Evolutionary conservation across 2,113 vertebrate species (phyloP).

Genomic region (Circaetus gallicus): DNA sequence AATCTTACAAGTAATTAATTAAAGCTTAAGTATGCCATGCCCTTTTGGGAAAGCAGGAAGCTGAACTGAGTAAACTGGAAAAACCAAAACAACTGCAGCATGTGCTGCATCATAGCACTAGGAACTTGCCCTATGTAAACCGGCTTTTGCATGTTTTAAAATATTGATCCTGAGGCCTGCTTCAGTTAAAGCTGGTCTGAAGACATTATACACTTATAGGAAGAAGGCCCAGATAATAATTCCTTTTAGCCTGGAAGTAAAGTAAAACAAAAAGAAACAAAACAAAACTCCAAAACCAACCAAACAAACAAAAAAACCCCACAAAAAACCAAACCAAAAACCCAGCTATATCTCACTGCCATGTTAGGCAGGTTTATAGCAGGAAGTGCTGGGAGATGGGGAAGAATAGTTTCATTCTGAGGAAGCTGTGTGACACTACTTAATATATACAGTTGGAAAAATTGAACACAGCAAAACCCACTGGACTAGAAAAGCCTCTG

Average conservation of each 20-base stretch:
- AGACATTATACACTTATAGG: neutral
- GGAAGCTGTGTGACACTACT: neutral
- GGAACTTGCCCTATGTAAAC: neutral
- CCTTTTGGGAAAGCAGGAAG: neutral
- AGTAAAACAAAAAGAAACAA: neutral
- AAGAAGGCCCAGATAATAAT: neutral
- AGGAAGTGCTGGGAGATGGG: neutral
- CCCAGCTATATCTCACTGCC: neutral
- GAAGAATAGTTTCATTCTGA: neutral
- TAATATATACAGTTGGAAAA: neutral
- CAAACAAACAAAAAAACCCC: neutral
- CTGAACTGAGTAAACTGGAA: neutral
- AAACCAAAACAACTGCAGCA: neutral
- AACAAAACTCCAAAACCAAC: too few relatives aligned
- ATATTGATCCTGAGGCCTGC: neutral
- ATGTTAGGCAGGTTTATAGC: neutral
- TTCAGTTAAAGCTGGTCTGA: neutral
- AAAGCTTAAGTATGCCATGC: neutral
- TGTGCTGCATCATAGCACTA: neutral
- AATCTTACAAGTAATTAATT: neutral
- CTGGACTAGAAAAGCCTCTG: neutral
- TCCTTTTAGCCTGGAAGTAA: neutral
- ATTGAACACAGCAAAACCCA: neutral
- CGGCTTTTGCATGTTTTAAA: neutral
- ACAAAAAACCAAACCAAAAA: neutral